Conservation (phyloP, 2,113 vertebrate species). For the Sebastes fasciatus region DNA sequence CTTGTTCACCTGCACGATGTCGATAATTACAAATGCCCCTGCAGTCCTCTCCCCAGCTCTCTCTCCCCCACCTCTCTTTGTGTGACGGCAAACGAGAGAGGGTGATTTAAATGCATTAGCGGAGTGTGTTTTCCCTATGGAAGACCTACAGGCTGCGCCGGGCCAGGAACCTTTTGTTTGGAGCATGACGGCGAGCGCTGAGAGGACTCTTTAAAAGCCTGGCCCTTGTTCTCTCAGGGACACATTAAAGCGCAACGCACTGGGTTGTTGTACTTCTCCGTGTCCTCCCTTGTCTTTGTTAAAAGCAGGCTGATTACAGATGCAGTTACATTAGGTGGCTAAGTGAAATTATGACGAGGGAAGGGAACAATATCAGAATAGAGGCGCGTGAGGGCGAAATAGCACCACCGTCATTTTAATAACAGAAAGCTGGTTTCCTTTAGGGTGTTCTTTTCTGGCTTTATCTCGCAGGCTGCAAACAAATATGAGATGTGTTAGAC, state of each 20-base stretch:
- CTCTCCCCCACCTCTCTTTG: slow-evolving; percentile 54
- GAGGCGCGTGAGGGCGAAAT: background rate
- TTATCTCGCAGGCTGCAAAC: slow-evolving; percentile 38
- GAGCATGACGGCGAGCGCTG: slow-evolving; percentile 38
- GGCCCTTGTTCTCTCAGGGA: slow-evolving; percentile 61
- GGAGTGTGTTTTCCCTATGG: slow-evolving; percentile 67
- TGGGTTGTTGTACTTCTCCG: slow-evolving; percentile 38
- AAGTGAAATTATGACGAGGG: slow-evolving; percentile 46
- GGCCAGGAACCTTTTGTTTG: slow-evolving; percentile 72
- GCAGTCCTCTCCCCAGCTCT: slow-evolving; percentile 16
- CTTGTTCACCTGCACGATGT: slow-evolving; percentile 60
- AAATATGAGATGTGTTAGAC: slow-evolving; percentile 11
- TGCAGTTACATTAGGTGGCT: slow-evolving; percentile 46
- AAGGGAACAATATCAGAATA: background rate
- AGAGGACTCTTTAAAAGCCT: slow-evolving; percentile 74
- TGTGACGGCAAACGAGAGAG: slow-evolving; percentile 54
- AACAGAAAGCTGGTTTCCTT: slow-evolving; percentile 22
- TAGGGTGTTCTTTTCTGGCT: slow-evolving; percentile 14
- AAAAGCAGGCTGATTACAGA: slow-evolving; percentile 60
- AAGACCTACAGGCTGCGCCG: slow-evolving; percentile 57
- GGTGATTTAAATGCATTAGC: slow-evolving; percentile 81
- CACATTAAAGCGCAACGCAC: slow-evolving; percentile 64
- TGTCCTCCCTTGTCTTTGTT: slow-evolving; percentile 63
- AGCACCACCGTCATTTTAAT: background rate
- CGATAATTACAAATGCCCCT: slow-evolving; percentile 60